Base-by-base conservation (phyloP, 2,888 invertebrate genomes). In the Trisateles emortualis region DNA sequence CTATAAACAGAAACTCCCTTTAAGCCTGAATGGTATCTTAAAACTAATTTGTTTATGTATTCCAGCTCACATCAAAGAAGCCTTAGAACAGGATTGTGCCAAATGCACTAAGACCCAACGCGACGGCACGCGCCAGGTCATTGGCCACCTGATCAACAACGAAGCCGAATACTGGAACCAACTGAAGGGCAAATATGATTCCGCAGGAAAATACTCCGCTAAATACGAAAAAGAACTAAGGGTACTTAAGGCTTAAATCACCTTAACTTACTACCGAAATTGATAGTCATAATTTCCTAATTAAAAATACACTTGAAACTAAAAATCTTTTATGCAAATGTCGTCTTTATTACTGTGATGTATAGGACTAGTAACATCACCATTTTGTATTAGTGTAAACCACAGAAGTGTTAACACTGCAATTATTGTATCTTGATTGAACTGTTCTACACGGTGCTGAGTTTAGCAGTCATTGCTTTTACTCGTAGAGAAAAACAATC, bases 181-280 rank as follows among this genome's bases (percentile, higher is more conserved):
- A 29, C 66, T 90, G 22, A 72, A 69, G 26, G 76, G 59, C 5
- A 87, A 88, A 59, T 90, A 84, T 61, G 90, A 91, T 52, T 83
- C 87, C 1, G 53, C 71, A 0, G 63, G 69, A 36, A 72, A 73
- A 49, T 88, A 77, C 69, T 43, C 74, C 1, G 52, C 58, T 10
- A 76, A 77, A 48, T 83, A 85, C 8, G 69, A 69, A 38, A 8
- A 22, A 0, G 71, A 69, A 13, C 64, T 69, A 0, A 64, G 26
- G 14, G 16, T 22, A n/a, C 33, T 59, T 11, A 48, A 49, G 17
- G 40, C 45, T n/a, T 61, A 47, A 33, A 8, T 2, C 4, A 33
- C 2, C 5, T 1, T 6, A 14, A 33, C 33, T 33, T n/a, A 2
- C 36, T 10, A 19, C n/a, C 11, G 9, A 26, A 26, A 26, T 26